Percentiles rank a stretch among this genome's conserved stretches.
These are phyloP conservation scores for Lepetodrilus schrolli DNA, from an alignment of 2,888 invertebrate species.

Conservation along the genomic window DNA sequence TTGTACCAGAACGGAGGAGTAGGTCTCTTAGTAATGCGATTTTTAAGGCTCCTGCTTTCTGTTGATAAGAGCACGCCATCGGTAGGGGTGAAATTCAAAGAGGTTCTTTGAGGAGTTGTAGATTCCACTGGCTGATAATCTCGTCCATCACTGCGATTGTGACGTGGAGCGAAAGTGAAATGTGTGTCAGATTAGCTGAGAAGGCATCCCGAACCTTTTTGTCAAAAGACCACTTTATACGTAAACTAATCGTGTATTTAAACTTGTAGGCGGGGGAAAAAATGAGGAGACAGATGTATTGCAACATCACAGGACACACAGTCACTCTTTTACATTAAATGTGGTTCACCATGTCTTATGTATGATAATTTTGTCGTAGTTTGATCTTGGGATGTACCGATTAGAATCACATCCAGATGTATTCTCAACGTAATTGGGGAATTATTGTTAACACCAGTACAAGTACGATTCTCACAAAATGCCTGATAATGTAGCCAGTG, in stretches of 20 bases:
- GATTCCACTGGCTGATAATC: not conserved
- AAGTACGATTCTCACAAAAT: no score
- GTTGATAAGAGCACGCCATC: not conserved
- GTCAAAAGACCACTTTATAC: not conserved
- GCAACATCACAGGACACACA: no score
- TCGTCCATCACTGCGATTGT: not conserved
- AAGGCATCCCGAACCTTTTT: not conserved
- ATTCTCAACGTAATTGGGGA: no score
- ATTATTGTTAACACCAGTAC: no score
- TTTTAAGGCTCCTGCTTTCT: constrained; percentile 2
- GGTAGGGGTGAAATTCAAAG: not conserved
- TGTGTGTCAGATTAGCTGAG: not conserved
- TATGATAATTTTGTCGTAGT: no score
- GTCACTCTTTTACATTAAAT: no score
- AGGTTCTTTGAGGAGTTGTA: not conserved
- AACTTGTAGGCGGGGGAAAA: no score
- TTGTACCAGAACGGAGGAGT: not conserved
- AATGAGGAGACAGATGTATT: no score
- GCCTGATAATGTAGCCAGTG: no score
- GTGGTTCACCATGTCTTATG: no score
- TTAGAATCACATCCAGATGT: no score
- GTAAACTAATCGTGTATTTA: not conserved
- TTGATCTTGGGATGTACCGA: no score
- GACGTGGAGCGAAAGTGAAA: not conserved
- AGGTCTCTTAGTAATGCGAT: constrained; percentile 11